Evolutionary conservation across 2,113 vertebrate species (phyloP).

Genomic region (Gnathonemus longibarbis): DNA sequence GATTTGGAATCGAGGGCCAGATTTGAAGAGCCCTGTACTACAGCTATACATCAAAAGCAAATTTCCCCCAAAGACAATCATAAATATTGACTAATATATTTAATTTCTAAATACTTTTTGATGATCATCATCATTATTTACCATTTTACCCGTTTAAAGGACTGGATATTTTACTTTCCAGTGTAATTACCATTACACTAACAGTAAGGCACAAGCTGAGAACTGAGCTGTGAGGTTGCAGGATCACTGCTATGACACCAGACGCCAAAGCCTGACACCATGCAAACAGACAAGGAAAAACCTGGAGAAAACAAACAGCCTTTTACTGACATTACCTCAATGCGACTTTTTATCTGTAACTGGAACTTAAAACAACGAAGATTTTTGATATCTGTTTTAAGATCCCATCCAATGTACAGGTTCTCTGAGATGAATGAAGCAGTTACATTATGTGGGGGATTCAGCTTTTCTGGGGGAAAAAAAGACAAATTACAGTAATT

Average conservation of each 20-base stretch:
- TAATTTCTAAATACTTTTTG: no score
- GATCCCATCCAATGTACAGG: constrained; percentile 46
- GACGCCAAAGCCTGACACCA: neutral
- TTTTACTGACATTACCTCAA: neutral
- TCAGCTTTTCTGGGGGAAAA: constrained; percentile 49
- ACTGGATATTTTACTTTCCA: neutral
- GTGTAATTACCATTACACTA: neutral
- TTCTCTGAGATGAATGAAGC: constrained; percentile 40
- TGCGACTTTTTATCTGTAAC: constrained; percentile 31
- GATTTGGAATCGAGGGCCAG: no score
- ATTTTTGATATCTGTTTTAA: neutral
- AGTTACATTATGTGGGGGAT: constrained; percentile 37
- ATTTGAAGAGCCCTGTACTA: no score
- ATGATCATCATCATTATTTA: neutral
- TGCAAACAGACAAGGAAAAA: neutral
- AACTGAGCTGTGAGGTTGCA: neutral
- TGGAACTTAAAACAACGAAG: constrained; percentile 45
- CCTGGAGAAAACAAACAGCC: neutral
- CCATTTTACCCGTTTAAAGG: neutral
- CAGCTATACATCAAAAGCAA: no score
- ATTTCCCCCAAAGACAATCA: no score
- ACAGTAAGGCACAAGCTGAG: neutral
- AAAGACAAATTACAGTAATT: constrained; percentile 13
- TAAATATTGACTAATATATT: no score
- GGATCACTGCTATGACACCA: neutral